Conservation (phyloP, 53 echinoderm and acorn worm species). For the Astropecten irregularis region DNA sequence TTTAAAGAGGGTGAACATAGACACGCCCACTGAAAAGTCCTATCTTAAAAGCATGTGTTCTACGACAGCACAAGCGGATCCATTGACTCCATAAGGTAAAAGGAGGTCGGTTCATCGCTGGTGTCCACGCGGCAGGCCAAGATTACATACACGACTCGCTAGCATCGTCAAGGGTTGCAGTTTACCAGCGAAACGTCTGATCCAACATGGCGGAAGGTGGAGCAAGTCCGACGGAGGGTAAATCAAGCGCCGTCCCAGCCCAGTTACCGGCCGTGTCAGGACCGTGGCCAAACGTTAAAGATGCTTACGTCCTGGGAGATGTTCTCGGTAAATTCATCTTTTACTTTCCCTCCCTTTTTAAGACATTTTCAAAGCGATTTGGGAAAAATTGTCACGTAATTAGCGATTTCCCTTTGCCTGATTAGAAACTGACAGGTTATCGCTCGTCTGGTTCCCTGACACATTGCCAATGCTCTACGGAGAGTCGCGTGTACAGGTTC, state of each 20-base stretch:
- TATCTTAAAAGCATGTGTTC: too few species aligned
- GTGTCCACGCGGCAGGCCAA: not conserved
- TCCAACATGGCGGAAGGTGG: slow-evolving; percentile 68
- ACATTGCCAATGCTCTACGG: too few species aligned
- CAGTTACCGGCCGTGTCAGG: slow-evolving; percentile 2
- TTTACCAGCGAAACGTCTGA: too few species aligned
- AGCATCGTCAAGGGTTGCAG: too few species aligned
- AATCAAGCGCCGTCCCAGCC: not conserved
- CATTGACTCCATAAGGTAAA: too few species aligned
- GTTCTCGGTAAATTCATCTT: slow-evolving; percentile 43
- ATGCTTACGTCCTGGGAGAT: slow-evolving; percentile 61
- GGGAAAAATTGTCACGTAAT: not conserved
- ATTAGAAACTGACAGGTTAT: not conserved
- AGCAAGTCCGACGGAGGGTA: not conserved
- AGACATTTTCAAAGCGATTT: not conserved
- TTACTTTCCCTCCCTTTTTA: not conserved
- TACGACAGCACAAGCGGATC: too few species aligned
- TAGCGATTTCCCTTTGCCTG: not conserved
- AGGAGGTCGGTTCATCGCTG: not conserved
- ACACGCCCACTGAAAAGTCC: too few species aligned
- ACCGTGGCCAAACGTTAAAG: slow-evolving; percentile 63
- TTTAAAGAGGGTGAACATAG: too few species aligned
- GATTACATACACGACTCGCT: too few species aligned
- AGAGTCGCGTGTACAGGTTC: not conserved
- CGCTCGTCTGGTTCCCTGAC: not conserved